Evolutionary conservation across 2,888 invertebrate genomes (phyloP).

Genomic region (Ichneumoninae sp.): DNA sequence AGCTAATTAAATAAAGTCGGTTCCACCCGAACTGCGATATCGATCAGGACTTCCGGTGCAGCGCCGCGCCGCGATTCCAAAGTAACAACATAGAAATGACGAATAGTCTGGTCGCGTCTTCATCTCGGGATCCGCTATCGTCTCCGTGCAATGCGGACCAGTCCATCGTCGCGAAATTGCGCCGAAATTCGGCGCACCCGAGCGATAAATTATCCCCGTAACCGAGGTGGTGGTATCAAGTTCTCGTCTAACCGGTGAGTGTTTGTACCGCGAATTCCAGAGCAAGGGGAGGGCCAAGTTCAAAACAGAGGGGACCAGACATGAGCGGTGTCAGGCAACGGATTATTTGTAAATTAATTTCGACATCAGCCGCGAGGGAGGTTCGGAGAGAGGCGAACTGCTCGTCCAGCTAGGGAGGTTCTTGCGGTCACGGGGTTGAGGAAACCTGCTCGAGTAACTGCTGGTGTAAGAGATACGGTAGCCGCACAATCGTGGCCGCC

Average conservation of each 20-base stretch:
- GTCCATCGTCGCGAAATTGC: background rate
- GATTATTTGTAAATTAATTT: constrained; percentile 64
- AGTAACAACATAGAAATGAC: constrained; percentile 39
- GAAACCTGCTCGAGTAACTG: constrained; percentile 23
- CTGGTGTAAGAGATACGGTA: constrained; percentile 13
- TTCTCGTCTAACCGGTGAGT: constrained; percentile 26
- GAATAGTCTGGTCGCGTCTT: constrained; percentile 14
- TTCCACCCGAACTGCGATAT: background rate
- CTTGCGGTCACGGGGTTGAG: constrained; percentile 51
- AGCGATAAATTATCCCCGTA: constrained; percentile 49
- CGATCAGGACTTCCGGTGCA: background rate
- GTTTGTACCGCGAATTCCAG: constrained; percentile 25
- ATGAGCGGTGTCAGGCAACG: constrained; percentile 10
- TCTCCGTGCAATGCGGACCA: constrained; percentile 1
- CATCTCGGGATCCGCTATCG: constrained; percentile 6
- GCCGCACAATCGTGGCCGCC: constrained; percentile 34
- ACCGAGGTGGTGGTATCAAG: constrained; percentile 41
- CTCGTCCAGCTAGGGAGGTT: constrained; percentile 43
- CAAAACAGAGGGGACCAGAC: constrained; percentile 28
- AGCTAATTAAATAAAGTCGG: background rate
- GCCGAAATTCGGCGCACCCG: constrained; percentile 30
- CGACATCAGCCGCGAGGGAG: constrained; percentile 19
- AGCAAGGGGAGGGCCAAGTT: constrained; percentile 20
- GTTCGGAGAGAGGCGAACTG: constrained; percentile 21
- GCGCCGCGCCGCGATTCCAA: background rate